Evolutionary conservation across 2,797 vertebrate genomes (phyloP).

Genomic region (Onychomys arenicola): DNA sequence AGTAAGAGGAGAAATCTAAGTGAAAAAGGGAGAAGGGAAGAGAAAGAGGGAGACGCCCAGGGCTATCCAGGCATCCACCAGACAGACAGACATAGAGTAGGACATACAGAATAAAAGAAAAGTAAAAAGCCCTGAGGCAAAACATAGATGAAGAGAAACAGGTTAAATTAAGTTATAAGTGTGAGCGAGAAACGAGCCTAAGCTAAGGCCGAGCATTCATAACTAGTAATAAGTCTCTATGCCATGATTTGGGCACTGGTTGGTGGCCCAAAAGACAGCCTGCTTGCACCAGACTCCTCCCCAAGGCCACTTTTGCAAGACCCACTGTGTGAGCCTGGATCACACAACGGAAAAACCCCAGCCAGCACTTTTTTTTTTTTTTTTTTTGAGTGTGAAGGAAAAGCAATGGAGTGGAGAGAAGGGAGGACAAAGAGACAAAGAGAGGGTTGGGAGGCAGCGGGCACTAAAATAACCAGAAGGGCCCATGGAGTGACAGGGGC

Average conservation of each 20-base stretch:
- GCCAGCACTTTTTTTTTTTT: background rate
- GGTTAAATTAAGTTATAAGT: background rate
- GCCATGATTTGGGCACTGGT: background rate
- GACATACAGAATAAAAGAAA: background rate
- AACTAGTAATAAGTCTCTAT: background rate
- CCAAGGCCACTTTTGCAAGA: background rate
- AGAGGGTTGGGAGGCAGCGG: background rate
- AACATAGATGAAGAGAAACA: background rate
- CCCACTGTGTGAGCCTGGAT: background rate
- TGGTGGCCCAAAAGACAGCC: background rate
- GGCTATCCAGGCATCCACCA: background rate
- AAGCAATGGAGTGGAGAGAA: background rate
- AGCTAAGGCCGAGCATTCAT: background rate
- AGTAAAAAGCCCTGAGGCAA: background rate
- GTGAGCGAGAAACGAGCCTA: background rate
- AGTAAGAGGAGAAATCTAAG: background rate
- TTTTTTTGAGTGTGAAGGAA: slow-evolving; percentile 1
- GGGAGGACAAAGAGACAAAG: slow-evolving; percentile 32
- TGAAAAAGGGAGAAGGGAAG: too few relatives aligned
- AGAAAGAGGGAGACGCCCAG: background rate
- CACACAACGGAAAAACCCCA: background rate
- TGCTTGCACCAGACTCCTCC: background rate
- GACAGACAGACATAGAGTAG: background rate
- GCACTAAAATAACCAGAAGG: background rate
- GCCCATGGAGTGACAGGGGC: background rate